Base-by-base conservation (phyloP, 2,113 vertebrate species). In the Platichthys flesus region DNA sequence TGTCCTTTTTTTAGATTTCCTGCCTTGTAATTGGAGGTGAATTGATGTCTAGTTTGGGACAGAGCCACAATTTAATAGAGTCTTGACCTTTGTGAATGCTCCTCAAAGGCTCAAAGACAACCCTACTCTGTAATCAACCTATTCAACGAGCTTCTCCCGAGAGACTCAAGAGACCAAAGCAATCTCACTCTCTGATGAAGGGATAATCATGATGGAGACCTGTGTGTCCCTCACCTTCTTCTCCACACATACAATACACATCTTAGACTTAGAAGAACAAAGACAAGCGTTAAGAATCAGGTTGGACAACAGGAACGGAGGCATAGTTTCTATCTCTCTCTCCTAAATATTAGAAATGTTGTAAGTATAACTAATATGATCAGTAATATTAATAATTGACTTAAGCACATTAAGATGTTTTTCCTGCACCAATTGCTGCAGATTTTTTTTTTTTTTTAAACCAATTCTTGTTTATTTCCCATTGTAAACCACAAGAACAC, bases 141-240 rank as follows among this genome's bases (percentile, higher is more conserved):
- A 51, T 51, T 18, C 47, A 5, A 51, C 1, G 16, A 51, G 51
- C 51, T 52, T 52, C 20, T 69, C 24, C 58, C 40, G 49, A 40
- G 57, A 10, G 7, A 61, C 55, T 71, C 56, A 60, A 68, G 70
- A 58, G 71, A 67, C 40, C 15, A 10, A 67, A 63, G 24, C 45
- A 67, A 82, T 74, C 37, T 58, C 31, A 75, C 58, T 60, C 61
- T 71, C 64, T 56, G 58, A 75, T 75, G 52, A 64, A 21, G 61
- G 9, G 28, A 76, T 24, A 47, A 70, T 57, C 49, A 58, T 15
- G 51, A 21, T 52, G 52, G 14, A 21, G 63, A 35, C 59, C 45
- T 12, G 13, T 8, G 31, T 16, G 51, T 21, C 9, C 13, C 2
- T 55, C 20, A 16, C 55, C n/a, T 5, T 68, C 37, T n/a, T 61